phyloP scores from a whole-genome alignment of 2,113 vertebrate species.

The Anseranas semipalmata region DNA sequence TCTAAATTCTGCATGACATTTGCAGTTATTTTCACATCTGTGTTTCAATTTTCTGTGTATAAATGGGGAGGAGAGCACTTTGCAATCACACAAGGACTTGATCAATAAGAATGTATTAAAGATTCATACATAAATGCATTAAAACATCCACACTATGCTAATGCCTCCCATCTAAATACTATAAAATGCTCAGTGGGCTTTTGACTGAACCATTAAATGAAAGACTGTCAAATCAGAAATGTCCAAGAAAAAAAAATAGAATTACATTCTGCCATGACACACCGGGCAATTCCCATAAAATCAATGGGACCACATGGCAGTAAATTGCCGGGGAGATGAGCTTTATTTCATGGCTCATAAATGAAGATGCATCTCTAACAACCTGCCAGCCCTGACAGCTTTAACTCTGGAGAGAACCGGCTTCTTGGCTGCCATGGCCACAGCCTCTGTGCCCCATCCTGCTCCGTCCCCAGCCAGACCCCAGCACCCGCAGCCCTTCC shows the following conservation, averaged over 20 bases:
- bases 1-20: not conserved
- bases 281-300: slow-evolving; percentile 31
- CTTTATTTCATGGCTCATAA: slow-evolving; percentile 56
- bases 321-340: slow-evolving; percentile 39
- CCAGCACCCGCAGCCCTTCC: fast-evolving
- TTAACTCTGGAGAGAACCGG: not conserved
- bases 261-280: slow-evolving; percentile 10
- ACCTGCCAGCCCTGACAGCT: not conserved
- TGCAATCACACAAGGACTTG: not conserved
- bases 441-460: not conserved
- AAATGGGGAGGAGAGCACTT: not conserved
- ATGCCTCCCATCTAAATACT: slow-evolving; percentile 8
- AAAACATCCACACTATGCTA: slow-evolving; percentile 18
- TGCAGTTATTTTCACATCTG: not conserved
- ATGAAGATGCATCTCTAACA: not conserved
- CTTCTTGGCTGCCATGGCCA: fast-evolving
- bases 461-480: not conserved
- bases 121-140: not conserved
- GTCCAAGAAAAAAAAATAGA: not conserved
- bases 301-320: slow-evolving; percentile 16
- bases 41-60: not conserved
- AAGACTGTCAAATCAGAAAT: not conserved
- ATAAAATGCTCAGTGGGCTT: slow-evolving; percentile 17
- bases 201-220: slow-evolving; percentile 6
- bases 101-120: slow-evolving; percentile 26